phyloP scores from a whole-genome alignment of 2,888 invertebrate genomes.

The Ennomos erosarius region DNA sequence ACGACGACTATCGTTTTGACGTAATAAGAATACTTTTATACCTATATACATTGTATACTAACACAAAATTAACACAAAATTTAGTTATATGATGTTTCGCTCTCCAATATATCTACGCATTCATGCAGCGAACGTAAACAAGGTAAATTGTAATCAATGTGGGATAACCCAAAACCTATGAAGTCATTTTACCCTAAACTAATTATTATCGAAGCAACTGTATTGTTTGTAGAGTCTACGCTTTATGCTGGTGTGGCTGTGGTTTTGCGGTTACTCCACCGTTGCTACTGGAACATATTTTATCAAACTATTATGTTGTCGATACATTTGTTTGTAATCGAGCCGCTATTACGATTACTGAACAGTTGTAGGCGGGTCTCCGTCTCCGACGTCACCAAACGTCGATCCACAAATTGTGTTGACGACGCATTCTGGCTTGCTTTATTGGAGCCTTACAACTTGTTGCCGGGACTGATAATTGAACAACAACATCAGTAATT shows the following conservation, averaged over 20 bases:
- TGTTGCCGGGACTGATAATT: slow-evolving; percentile 24
- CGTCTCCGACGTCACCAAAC: slow-evolving; percentile 58
- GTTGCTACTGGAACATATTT: not conserved
- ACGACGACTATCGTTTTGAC: not conserved
- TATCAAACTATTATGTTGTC: too few relatives aligned
- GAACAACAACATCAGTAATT: slow-evolving; percentile 7
- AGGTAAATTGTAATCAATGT: too few relatives aligned
- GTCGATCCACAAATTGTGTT: slow-evolving; percentile 42
- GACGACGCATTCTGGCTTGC: slow-evolving; percentile 45
- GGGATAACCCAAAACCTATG: too few relatives aligned
- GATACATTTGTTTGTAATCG: slow-evolving; percentile 7
- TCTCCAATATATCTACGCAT: too few relatives aligned
- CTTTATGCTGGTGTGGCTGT: slow-evolving; percentile 1
- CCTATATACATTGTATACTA: too few relatives aligned
- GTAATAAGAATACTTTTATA: too few relatives aligned
- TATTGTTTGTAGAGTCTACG: not conserved
- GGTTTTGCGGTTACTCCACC: slow-evolving; percentile 20
- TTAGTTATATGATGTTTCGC: too few relatives aligned
- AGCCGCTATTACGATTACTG: slow-evolving; percentile 30
- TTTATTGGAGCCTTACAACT: slow-evolving; percentile 26
- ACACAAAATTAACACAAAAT: too few relatives aligned
- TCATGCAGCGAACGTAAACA: too few relatives aligned
- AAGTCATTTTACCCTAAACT: too few relatives aligned
- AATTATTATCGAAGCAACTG: not conserved
- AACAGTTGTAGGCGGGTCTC: slow-evolving; percentile 60